phyloP scores from a whole-genome alignment of 2,888 invertebrate species.

The Ptilodon capucinus region DNA sequence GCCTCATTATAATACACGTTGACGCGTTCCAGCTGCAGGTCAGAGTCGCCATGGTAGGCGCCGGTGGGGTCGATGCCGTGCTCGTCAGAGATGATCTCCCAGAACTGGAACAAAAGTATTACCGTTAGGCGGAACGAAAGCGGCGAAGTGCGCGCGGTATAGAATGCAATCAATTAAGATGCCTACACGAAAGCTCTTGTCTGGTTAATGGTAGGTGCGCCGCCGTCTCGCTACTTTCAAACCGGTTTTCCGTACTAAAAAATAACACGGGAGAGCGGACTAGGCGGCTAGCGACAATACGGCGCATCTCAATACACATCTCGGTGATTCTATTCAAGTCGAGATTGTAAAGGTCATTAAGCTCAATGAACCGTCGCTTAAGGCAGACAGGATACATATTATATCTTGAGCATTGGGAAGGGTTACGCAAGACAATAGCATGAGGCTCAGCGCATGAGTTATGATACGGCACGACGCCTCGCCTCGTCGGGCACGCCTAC shows the following conservation, averaged over 20 bases:
- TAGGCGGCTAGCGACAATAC: background rate
- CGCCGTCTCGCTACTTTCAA: slow-evolving; percentile 59
- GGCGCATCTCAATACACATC: slow-evolving; percentile 26
- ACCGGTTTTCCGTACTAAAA: slow-evolving; percentile 57
- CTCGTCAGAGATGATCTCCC: slow-evolving; percentile 98
- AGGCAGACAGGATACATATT: slow-evolving; percentile 68
- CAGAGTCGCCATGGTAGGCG: slow-evolving; percentile 93
- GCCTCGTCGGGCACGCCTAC: slow-evolving; percentile 68
- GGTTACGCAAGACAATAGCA: slow-evolving; percentile 70
- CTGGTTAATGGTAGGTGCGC: slow-evolving; percentile 48
- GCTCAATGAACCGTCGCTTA: slow-evolving; percentile 67
- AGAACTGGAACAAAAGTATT: slow-evolving; percentile 84
- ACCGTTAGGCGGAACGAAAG: slow-evolving; percentile 85
- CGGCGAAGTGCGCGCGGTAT: slow-evolving; percentile 28
- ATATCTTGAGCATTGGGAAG: slow-evolving; percentile 53
- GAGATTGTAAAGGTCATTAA: slow-evolving; percentile 43
- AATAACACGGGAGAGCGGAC: slow-evolving; percentile 39
- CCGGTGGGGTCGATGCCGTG: slow-evolving; percentile 97
- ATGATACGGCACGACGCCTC: slow-evolving; percentile 48
- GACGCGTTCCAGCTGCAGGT: slow-evolving; percentile 95
- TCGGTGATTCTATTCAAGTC: slow-evolving; percentile 33
- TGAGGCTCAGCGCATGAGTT: slow-evolving; percentile 44
- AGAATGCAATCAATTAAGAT: slow-evolving; percentile 61
- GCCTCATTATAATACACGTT: slow-evolving; percentile 99
- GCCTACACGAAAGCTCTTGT: slow-evolving; percentile 59